Conservation (phyloP, 1,140 invertebrate species). For the Drosophila virilis region DNA sequence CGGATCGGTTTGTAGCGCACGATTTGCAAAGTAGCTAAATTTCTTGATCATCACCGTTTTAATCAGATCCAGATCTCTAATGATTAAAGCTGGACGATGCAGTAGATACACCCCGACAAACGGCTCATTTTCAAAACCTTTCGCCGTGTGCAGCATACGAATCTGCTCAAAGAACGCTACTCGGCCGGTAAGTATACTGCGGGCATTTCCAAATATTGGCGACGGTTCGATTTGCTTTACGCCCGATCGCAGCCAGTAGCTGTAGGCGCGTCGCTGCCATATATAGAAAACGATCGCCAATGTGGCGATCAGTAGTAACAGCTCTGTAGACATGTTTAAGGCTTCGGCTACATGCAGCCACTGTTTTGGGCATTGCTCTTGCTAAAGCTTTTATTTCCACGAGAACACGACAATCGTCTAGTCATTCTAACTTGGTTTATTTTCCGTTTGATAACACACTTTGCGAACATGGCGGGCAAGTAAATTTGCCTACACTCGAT, state of each 20-base stretch:
- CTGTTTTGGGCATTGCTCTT: not conserved
- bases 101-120: constrained; percentile 83
- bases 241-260: constrained; percentile 82
- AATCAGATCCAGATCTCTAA: constrained; percentile 85
- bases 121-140: constrained; percentile 56
- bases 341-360: constrained; percentile 8
- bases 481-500: not conserved
- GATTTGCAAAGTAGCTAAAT: constrained; percentile 80
- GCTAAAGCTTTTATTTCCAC: constrained; percentile 6
- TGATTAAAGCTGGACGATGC: constrained; percentile 83
- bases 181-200: constrained; percentile 36
- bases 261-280: constrained; percentile 53
- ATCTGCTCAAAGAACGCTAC: constrained; percentile 48
- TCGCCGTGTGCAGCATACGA: constrained; percentile 42
- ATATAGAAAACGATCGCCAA: constrained; percentile 51
- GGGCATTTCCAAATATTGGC: constrained; percentile 78
- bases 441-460: not conserved
- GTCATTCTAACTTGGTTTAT: not conserved
- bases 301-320: constrained; percentile 47
- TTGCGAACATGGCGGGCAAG: too few relatives aligned
- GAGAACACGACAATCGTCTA: not conserved
- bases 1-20: constrained; percentile 56
- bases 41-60: constrained; percentile 85
- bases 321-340: constrained; percentile 48
- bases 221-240: constrained; percentile 78